Percentiles rank a stretch among this genome's conserved stretches.
These are phyloP conservation scores for Venustaconcha ellipsiformis DNA, from an alignment of 1,140 invertebrate species.

Conservation along the genomic window DNA sequence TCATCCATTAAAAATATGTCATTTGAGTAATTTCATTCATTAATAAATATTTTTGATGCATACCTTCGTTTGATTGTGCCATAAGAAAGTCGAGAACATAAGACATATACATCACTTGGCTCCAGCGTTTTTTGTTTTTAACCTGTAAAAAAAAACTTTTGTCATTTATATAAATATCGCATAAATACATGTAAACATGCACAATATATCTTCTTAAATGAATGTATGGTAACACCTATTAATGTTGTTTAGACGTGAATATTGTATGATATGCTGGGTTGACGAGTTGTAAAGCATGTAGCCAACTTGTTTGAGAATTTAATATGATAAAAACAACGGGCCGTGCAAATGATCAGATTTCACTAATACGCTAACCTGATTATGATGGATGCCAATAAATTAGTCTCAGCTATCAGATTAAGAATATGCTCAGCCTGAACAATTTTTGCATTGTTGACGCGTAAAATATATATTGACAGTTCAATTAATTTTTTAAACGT, in stretches of 20 bases:
- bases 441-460: too few species aligned
- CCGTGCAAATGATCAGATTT: too few species aligned
- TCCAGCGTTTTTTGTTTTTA: constrained; percentile 65
- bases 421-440: too few species aligned
- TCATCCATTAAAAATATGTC: neutral
- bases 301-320: neutral
- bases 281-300: neutral
- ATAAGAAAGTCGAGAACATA: constrained; percentile 59
- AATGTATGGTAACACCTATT: neutral
- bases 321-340: neutral
- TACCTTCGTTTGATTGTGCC: constrained; percentile 29
- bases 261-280: neutral
- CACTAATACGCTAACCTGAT: too few species aligned
- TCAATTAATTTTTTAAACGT: too few species aligned
- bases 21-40: neutral
- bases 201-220: neutral
- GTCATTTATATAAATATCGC: too few species aligned
- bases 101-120: constrained; percentile 66
- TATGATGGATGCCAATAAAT: too few species aligned
- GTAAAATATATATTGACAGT: too few species aligned
- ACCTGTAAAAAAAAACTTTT: constrained; percentile 40
- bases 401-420: too few species aligned
- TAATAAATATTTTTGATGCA: neutral
- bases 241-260: neutral
- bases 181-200: neutral